Percentiles rank a stretch among this genome's conserved stretches.
phyloP scores from a whole-genome alignment of 2,888 invertebrate genomes.

The Caenorhabditis panamensis region DNA sequence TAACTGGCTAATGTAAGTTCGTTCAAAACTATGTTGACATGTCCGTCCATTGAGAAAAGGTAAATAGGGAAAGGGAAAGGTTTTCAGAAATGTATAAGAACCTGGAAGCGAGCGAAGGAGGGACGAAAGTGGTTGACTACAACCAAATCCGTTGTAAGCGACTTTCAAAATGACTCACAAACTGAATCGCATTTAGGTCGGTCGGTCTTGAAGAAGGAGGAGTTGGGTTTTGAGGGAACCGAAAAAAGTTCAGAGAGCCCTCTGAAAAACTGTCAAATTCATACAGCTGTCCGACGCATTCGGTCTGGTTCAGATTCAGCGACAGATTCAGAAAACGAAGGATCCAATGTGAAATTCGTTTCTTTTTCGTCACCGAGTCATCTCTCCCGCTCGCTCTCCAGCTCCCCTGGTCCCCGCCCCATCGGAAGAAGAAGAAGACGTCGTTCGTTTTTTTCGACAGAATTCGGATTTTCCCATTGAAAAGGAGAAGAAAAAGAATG shows the following conservation, averaged over 20 bases:
- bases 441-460: constrained; percentile 47
- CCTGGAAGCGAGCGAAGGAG: constrained; percentile 11
- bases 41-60: constrained; percentile 6
- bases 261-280: constrained; percentile 50
- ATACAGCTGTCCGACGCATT: constrained; percentile 39
- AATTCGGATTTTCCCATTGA: constrained; percentile 31
- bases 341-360: constrained; percentile 1
- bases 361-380: neutral
- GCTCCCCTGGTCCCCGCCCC: constrained; percentile 27
- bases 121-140: too few relatives aligned
- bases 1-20: neutral
- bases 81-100: constrained; percentile 33
- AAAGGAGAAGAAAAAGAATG: constrained; percentile 22
- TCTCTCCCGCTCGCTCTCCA: too few relatives aligned
- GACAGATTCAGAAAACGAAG: constrained; percentile 18
- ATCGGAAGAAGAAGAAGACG: constrained; percentile 25
- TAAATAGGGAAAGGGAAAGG: constrained; percentile 16
- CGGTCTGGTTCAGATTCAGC: constrained; percentile 5
- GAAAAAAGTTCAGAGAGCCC: constrained; percentile 35
- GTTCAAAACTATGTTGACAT: constrained; percentile 5
- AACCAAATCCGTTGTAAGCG: constrained; percentile 28
- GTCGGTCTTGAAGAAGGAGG: constrained; percentile 3
- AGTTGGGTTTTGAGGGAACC: neutral
- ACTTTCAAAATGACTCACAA: constrained; percentile 44
- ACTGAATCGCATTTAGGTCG: constrained; percentile 11